Base-by-base conservation (phyloP, 1,140 invertebrate genomes). In the Condylostylus longicornis region DNA sequence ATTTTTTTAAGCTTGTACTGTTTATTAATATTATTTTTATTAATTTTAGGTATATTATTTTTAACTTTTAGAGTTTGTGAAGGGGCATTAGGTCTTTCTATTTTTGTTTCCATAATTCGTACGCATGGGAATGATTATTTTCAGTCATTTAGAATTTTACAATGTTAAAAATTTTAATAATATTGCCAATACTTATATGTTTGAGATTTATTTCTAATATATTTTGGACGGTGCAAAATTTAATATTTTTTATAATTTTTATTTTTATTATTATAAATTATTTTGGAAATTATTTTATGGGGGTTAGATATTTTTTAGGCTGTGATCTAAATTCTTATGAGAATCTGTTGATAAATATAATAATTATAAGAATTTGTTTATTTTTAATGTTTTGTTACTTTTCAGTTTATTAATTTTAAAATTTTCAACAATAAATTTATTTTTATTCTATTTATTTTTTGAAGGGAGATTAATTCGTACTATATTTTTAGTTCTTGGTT, bases 401-500 rank as follows among this genome's bases (percentile, higher is more conserved):
- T 55, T 72, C 53, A 42, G 70, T 44, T 59, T 67, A 51, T 71
- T 70, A 61, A 53, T 65, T 63, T 56, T 64, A 50, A 67, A 64
- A 43, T 71, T 74, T 69, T 58, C 51, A 42, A 45, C 47, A 34
- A 53, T 62, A 51, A 69, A 67, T 65, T 64, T 72, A 53, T 66
- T 77, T 62, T 50, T 64, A 50, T 75, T 77, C 71, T 76, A 73
- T 69, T 62, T 75, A 57, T 71, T 69, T 68, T 75, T 75, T 73
- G 71, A 76, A 44, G 51, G 58, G 38, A 70, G 66, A 35, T 62
- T 75, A 54, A 66, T 77, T 62, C 71, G 70, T 41, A 70, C 65
- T 37, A 66, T 75, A 52, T 46, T 75, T 49, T 64, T 76, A 54
- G 70, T 77, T 70, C 60, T 74, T 47, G 71, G 70, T 0, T 76